phyloP scores from a whole-genome alignment of 2,888 invertebrate species.

The Drosophila affinis region DNA sequence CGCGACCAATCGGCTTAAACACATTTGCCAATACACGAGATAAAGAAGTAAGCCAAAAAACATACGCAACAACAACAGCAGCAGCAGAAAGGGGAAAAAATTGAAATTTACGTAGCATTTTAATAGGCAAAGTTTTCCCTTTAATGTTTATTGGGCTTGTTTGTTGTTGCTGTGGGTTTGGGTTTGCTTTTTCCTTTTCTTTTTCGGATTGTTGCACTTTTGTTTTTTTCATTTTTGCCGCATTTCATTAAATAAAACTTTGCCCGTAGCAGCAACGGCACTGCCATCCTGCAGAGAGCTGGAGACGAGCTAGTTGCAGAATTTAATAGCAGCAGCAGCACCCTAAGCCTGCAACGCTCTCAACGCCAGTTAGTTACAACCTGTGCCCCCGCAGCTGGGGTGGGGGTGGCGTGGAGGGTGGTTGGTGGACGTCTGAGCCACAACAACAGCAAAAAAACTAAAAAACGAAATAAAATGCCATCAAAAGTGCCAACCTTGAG shows the following conservation, averaged over 20 bases:
- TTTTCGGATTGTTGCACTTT: constrained; percentile 31
- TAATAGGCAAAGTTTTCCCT: constrained; percentile 77
- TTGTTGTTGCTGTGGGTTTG: constrained; percentile 33
- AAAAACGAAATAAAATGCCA: constrained; percentile 64
- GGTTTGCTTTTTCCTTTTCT: constrained; percentile 13
- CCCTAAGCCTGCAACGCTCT: constrained; percentile 63
- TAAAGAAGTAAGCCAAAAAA: constrained; percentile 29
- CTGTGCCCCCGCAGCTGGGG: constrained; percentile 61
- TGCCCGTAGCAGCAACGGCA: constrained; percentile 50
- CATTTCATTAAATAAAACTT: constrained; percentile 80
- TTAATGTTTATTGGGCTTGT: constrained; percentile 59
- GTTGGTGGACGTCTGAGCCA: constrained; percentile 22
- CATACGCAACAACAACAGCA: constrained; percentile 12
- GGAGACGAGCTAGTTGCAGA: constrained; percentile 55
- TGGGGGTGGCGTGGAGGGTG: not conserved
- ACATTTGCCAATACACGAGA: constrained; percentile 49
- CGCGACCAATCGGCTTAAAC: constrained; percentile 51
- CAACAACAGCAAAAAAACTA: constrained; percentile 9
- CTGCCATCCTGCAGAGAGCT: constrained; percentile 23
- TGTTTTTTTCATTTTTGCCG: constrained; percentile 63
- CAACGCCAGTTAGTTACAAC: constrained; percentile 72
- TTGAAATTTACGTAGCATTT: constrained; percentile 80
- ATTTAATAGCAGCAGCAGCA: constrained; percentile 69
- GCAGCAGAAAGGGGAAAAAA: constrained; percentile 46
- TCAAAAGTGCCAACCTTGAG: constrained; percentile 77